Base-by-base conservation (phyloP, 2,113 vertebrate species). In the Dromas ardeola region DNA sequence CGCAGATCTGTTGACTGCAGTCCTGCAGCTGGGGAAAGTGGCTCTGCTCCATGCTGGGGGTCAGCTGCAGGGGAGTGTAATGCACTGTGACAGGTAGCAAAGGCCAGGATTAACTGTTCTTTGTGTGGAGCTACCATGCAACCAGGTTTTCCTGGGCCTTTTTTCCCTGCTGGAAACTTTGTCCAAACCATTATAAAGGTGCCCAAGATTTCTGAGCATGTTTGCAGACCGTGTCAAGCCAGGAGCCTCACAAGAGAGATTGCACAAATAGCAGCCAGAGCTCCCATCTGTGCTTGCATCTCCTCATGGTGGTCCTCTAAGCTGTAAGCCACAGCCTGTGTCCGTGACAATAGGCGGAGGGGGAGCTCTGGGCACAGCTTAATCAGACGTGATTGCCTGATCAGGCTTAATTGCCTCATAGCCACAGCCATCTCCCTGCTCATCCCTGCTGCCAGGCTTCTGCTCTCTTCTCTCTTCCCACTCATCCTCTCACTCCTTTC, bases 11-110 rank as follows among this genome's bases (percentile, higher is more conserved):
- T 83, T 5, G 17, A 20, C 52, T 83, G 74, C 73, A 58, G 91
- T 34, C 29, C 42, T 80, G 71, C 82, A 62, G 89, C 84, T 94
- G 70, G 53, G 87, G 69, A 47, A 49, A 12, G 86, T 30, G 2
- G 56, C 40, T 56, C 63, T 86, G 71, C 81, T 78, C 38, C 77
- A 22, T 2, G 10, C 58, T 73, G 82, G 74, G 88, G 85, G 66
- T 88, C 90, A 93, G 62, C 71, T 85, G 73, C 58, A 85, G 81
- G 62, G 93, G 70, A 76, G 59, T 4, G 70, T 80, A 80, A 93
- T 90, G 78, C 49, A 21, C 89, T 72, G 77, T 73, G 62, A 86
- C 96, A 94, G 81, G 93, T 93, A 96, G 87, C 87, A 96, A 93
- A 92, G 71, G 81, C 45, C 81, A 70, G 74, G 95, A 95, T 94